Evolutionary conservation across 64 coral and sea anemone genomes (phyloP), one percentile per base, ranked within the genome.

Genomic region (Stichodactyla mertensii): DNA sequence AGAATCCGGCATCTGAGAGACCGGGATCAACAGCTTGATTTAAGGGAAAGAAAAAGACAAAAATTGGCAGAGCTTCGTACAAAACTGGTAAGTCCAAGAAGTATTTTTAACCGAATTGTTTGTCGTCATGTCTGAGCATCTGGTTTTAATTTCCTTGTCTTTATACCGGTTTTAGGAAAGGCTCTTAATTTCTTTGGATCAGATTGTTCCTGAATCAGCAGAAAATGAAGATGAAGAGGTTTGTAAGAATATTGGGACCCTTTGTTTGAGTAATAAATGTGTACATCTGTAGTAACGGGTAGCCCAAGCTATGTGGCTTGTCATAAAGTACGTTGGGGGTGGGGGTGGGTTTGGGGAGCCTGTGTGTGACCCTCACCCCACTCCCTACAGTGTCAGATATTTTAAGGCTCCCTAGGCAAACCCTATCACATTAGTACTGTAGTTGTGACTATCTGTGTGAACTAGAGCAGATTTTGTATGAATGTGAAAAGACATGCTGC

Each of bases 181-280:
- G 6, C 87, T 96, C 26, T 83, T 96, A 77, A 60, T 81, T 16
- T 90, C 94, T 18, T 82, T 96, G 24, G 94, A 96, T 55, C 87
- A 92, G 23, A 92, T 96, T 85, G 87, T 92, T 27, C 91, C 90
- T 54, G 94, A 96, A 78, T 57, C 60, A 56, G 89, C 94, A 53
- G 94, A 96, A 13, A 87, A 89, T 57, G 94, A 96, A 87, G 94
- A 96, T 88, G 94, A 96, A 6, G 94, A 96, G 91, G 94, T 96
- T 89, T 64, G 19, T 6, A 52, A 31, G 69, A 31, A 58, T 7
- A 23, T 74, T 36, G 9, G 10, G 8, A 22, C 62, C 22, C 19
- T 66, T 66, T n/a, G 22, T 7, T 6, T 66, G 9, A 4, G 62
- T 66, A n/a, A n/a, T 12, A n/a, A 6, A 7, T 23, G 8, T 20